These are phyloP conservation scores for Drosophila ercepeae DNA, from an alignment of 1,140 invertebrate genomes.

Conservation along the genomic window DNA sequence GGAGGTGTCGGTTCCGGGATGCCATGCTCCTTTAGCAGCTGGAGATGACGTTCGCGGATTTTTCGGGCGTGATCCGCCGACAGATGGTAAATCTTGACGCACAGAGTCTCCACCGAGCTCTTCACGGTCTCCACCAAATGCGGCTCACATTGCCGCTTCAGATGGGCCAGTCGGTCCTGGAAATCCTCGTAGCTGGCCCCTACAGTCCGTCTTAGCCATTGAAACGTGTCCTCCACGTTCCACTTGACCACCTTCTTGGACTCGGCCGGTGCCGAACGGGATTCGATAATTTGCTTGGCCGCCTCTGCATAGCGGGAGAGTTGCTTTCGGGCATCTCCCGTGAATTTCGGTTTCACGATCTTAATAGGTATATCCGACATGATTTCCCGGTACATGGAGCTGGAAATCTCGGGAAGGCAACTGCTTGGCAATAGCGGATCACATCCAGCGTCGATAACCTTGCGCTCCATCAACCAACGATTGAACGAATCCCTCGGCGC, in stretches of 20 bases:
- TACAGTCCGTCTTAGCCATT: conserved; percentile 96
- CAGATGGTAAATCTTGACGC: conserved; percentile 96
- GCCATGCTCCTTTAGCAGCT: conserved; percentile 93
- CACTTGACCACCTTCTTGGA: conserved; percentile 98
- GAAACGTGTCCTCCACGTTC: conserved; percentile 99
- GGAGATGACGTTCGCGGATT: conserved; percentile 93
- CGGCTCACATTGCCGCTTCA: conserved; percentile 95
- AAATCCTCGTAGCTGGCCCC: conserved; percentile 98
- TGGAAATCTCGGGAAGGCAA: conserved; percentile 96
- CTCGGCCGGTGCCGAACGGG: conserved; percentile 94
- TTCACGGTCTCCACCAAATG: conserved; percentile 97
- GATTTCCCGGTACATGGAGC: conserved; percentile 98
- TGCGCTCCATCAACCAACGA: conserved; percentile 97
- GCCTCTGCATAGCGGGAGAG: conserved; percentile 97
- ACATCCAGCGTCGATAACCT: conserved; percentile 93
- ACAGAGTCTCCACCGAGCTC: conserved; percentile 97
- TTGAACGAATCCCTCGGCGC: conserved; percentile 98
- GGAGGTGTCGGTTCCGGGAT: conserved; percentile 90
- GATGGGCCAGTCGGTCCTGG: conserved; percentile 89
- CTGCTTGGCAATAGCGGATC: conserved; percentile 96
- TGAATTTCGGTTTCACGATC: conserved; percentile 96
- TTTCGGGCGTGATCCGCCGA: conserved; percentile 96
- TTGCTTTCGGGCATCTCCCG: conserved; percentile 97
- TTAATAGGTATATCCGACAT: conserved; percentile 99
- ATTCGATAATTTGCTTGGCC: conserved; percentile 98